Evolutionary conservation across 92 coral and sea anemone species (phyloP).

Genomic region (Zoanthus sociatus): DNA sequence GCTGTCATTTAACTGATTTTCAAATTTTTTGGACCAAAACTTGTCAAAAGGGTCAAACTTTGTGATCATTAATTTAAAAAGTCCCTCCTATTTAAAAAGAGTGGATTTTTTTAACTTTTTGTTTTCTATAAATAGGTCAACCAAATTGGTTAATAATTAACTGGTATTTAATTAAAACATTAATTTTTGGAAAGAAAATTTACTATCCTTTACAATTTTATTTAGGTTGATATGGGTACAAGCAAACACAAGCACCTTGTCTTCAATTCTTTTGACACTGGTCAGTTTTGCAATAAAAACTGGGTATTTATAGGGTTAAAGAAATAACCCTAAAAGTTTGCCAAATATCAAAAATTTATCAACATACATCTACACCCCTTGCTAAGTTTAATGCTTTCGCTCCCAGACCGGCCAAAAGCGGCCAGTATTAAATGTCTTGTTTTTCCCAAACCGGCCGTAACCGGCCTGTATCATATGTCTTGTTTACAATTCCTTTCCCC

Average conservation of each 20-base stretch:
- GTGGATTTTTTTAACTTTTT: not conserved
- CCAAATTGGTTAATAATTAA: not conserved
- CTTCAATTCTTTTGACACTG: not conserved
- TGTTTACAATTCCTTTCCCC: no score
- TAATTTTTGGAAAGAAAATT: not conserved
- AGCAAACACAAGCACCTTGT: not conserved
- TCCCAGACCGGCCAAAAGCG: no score
- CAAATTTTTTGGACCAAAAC: no score
- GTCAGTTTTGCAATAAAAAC: conserved; percentile 3
- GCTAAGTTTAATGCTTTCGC: no score
- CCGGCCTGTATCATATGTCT: no score
- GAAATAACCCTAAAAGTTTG: no score
- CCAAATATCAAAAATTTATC: no score
- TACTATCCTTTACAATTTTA: not conserved
- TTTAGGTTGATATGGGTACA: not conserved
- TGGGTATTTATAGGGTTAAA: conserved; percentile 5
- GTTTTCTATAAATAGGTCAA: not conserved
- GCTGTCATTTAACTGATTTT: no score
- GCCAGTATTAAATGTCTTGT: no score
- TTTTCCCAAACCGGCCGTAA: no score
- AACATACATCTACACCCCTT: no score
- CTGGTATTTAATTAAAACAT: not conserved
- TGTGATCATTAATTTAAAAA: not conserved
- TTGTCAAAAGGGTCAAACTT: conserved; percentile 12
- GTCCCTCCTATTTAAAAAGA: not conserved